Conservation (phyloP, 2,113 vertebrate genomes). For the Crotalus tigris region DNA sequence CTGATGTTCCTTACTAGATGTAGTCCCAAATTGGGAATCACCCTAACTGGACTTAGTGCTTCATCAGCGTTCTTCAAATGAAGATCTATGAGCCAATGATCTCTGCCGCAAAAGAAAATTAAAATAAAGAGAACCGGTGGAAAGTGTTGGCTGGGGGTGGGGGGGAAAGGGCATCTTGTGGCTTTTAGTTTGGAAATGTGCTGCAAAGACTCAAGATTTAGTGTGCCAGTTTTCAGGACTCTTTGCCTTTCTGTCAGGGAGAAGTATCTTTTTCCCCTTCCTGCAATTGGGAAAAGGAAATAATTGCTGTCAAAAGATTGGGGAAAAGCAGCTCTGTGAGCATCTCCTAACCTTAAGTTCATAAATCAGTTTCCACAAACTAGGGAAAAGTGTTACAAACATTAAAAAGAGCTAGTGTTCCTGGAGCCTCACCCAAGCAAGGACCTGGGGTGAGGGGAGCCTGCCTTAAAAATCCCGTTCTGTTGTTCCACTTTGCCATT, state of each 20-base stretch:
- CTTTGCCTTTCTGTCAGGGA: conserved; percentile 3
- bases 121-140: not conserved
- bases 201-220: not conserved
- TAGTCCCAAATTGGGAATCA: not conserved
- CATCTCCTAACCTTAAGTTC: not conserved
- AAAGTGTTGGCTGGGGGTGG: not conserved
- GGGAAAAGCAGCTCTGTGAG: not conserved
- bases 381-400: not conserved
- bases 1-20: not conserved
- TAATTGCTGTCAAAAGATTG: conserved; percentile 6
- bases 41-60: conserved; percentile 7
- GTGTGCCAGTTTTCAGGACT: not conserved
- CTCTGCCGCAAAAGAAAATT: not conserved
- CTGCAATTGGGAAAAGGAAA: conserved; percentile 2
- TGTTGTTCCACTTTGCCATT: fast-evolving
- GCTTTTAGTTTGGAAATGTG: not conserved
- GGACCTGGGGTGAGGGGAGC: too few species aligned
- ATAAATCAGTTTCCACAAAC: not conserved
- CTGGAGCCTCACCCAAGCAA: not conserved
- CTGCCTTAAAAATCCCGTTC: not conserved
- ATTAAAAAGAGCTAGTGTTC: not conserved
- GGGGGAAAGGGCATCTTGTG: not conserved
- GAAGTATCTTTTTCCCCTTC: not conserved
- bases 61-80: conserved; percentile 20
- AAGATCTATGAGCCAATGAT: conserved; percentile 9